These are phyloP conservation scores for Mastigias papua DNA, from an alignment of 30 jellyfish, hydroid and myxozoan species.

Conservation along the genomic window DNA sequence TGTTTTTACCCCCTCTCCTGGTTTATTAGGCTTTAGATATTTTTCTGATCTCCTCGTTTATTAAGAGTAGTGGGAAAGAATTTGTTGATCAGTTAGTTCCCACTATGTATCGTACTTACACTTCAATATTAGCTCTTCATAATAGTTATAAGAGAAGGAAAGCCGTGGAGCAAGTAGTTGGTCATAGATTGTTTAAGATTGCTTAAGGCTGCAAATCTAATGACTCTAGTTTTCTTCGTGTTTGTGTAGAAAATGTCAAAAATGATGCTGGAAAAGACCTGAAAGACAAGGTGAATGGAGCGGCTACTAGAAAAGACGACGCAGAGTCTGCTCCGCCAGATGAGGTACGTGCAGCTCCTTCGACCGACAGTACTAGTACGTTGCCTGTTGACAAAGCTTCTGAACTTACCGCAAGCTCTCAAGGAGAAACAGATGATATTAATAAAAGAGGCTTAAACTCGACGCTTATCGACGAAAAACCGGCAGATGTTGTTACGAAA, in stretches of 20 bases:
- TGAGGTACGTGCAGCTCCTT: background rate
- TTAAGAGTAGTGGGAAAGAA: no score
- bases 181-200: no score
- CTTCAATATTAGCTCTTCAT: no score
- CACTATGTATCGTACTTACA: no score
- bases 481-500: background rate
- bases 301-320: background rate
- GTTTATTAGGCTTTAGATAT: no score
- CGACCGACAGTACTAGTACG: background rate
- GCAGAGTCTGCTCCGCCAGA: background rate
- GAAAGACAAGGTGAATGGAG: conserved; percentile 1
- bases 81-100: no score
- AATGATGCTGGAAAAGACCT: background rate
- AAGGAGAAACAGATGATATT: background rate
- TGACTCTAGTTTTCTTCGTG: no score
- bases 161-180: no score
- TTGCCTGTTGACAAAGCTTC: background rate
- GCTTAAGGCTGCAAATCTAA: no score
- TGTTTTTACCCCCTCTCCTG: no score
- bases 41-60: no score
- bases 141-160: no score
- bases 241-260: background rate
- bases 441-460: background rate
- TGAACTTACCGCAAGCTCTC: background rate
- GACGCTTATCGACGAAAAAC: conserved; percentile 23